Base-by-base conservation (phyloP, 2,888 invertebrate genomes). In the Drosophila pegasa region DNA sequence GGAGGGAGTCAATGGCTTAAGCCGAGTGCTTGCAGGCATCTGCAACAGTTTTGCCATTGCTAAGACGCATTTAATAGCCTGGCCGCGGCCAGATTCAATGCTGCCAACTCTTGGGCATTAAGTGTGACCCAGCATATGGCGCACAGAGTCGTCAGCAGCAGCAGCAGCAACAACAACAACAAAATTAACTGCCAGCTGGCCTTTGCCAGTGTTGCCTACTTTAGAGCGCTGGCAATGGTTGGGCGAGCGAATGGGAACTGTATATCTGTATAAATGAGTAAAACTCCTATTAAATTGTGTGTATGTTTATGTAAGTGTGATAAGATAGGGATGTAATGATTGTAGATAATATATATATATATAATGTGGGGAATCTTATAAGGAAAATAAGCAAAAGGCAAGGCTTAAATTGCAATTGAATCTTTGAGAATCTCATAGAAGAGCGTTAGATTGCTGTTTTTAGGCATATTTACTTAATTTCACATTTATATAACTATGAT, bases 41-140 rank as follows among this genome's bases (percentile, higher is more conserved):
- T 68, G 67, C 43, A 72, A 58, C n/a, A 56, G 51, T 20, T 73
- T 57, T 71, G 55, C 51, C 41, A 41, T 61, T 64, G 61, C 76
- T 71, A 58, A 76, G 56, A 67, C 37, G 59, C 59, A 59, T 66
- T 76, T 76, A 71, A 76, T 66, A 48, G 71, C 50, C 43, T 76
- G 66, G 40, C 62, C 74, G 61, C 71, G 77, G 61, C 66, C 66
- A 75, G 55, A 63, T 75, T 62, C 63, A 72, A 63, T 68, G 48
- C 43, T 50, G 65, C 31, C 37, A 48, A 56, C 20, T 45, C 54
- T 54, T 29, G 31, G 35, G 40, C 58, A 51, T 54, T 54, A 71
- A 74, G 68, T 68, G 54, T 56, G 48, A 56, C 59, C 64, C 20
- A 37, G 37, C 35, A 35, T 33, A 47, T 59, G 56, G 48, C 47